Conservation (phyloP, 2,888 invertebrate genomes). For the Tanypteryx hageni region DNA sequence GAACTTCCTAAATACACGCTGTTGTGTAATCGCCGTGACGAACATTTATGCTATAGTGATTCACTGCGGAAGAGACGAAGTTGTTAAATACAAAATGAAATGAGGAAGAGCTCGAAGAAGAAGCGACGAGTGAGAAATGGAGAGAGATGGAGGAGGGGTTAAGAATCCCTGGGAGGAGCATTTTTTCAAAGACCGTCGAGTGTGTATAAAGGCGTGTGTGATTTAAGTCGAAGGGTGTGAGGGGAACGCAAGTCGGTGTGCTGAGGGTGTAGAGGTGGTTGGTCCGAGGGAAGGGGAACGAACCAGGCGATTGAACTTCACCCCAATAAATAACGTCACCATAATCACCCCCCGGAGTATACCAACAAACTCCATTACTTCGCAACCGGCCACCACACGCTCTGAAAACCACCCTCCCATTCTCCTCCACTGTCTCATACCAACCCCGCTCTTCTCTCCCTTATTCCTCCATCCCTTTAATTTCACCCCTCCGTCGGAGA, state of each 20-base stretch:
- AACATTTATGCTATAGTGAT: too few relatives aligned
- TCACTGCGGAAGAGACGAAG: too few relatives aligned
- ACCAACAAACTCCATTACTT: slow-evolving; percentile 63
- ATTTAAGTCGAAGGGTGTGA: background rate
- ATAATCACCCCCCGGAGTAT: slow-evolving; percentile 64
- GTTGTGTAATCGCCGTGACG: too few relatives aligned
- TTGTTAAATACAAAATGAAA: too few relatives aligned
- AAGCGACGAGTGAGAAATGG: too few relatives aligned
- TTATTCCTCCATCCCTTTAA: slow-evolving; percentile 3
- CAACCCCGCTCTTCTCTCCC: background rate
- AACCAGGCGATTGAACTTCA: slow-evolving; percentile 39
- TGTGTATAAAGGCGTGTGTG: background rate
- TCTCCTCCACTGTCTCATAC: background rate
- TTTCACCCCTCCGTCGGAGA: slow-evolving; percentile 26
- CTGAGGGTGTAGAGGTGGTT: background rate
- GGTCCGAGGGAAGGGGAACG: slow-evolving; percentile 4
- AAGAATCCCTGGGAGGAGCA: background rate
- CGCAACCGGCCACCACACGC: slow-evolving; percentile 57
- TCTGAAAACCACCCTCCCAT: slow-evolving; percentile 29
- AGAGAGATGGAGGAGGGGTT: too few relatives aligned
- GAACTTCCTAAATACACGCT: too few relatives aligned
- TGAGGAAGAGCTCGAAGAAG: too few relatives aligned
- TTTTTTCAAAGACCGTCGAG: background rate
- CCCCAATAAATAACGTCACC: slow-evolving; percentile 64
- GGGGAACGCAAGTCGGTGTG: background rate